Percentiles rank a stretch among this genome's conserved stretches.
Evolutionary conservation across 92 coral and sea anemone species (phyloP).

Genomic region (Porites cylindrica): DNA sequence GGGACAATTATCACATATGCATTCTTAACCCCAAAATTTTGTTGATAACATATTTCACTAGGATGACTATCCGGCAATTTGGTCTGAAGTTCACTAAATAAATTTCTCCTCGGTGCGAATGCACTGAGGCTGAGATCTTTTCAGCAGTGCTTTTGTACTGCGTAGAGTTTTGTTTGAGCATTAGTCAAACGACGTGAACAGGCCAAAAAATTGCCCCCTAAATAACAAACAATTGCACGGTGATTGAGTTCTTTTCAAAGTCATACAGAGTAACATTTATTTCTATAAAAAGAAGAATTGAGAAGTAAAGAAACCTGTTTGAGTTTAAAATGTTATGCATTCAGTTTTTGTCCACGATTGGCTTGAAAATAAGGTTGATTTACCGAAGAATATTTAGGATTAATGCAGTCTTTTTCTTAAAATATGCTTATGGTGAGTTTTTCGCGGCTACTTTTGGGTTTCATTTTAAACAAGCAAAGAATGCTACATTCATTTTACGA

Average conservation of each 20-base stretch:
- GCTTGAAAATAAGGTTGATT: background rate
- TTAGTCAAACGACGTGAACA: no score
- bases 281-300: background rate
- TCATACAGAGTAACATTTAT: background rate
- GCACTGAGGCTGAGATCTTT: no score
- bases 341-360: background rate
- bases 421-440: background rate
- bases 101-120: no score
- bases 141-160: no score
- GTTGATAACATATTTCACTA: no score
- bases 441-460: no score
- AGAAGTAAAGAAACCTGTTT: background rate
- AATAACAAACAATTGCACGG: background rate
- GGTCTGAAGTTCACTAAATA: no score
- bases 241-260: slow-evolving; percentile 5
- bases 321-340: background rate
- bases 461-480: background rate
- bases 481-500: background rate
- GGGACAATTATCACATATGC: no score
- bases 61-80: no score
- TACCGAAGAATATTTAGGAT: background rate
- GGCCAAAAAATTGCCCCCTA: background rate
- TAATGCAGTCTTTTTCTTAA: background rate
- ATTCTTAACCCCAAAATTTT: no score
- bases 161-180: no score